A percentile compares a stretch with the other conserved stretches of the same genome.
Conservation (phyloP, 23 tunicate species). For the Pegea sp. region DNA sequence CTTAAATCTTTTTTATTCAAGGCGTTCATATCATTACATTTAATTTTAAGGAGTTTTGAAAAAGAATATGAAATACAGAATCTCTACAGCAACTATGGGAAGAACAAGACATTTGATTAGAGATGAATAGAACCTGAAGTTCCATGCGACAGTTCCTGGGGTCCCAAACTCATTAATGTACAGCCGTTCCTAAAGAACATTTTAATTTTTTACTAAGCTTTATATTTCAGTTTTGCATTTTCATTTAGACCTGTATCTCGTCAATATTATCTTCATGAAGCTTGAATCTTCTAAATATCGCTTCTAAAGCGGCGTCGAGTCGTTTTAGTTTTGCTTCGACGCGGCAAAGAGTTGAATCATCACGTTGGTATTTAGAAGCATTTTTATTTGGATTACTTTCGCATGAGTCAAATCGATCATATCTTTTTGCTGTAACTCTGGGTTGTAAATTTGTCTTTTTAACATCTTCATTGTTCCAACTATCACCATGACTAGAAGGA, state of each 20-base stretch:
- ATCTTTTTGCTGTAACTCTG: too few relatives aligned
- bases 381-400: too few relatives aligned
- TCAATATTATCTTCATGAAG: constrained; percentile 85
- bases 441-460: too few relatives aligned
- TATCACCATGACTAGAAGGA: too few relatives aligned
- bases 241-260: constrained; percentile 37
- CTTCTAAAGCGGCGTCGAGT: constrained; percentile 24
- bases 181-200: constrained; percentile 26
- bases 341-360: too few relatives aligned
- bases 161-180: constrained; percentile 50
- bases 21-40: too few relatives aligned
- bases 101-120: constrained; percentile 29
- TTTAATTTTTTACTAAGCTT: not conserved
- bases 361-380: too few relatives aligned
- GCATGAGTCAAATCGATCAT: too few relatives aligned
- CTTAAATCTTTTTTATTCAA: too few relatives aligned
- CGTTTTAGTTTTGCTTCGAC: constrained; percentile 12
- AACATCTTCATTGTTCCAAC: too few relatives aligned
- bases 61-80: constrained; percentile 2
- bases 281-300: constrained; percentile 27
- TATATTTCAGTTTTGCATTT: not conserved
- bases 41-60: too few relatives aligned
- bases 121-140: constrained; percentile 25
- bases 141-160: constrained; percentile 47
- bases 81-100: constrained; percentile 41